Conservation (phyloP, 2,797 vertebrate species). For the Arctocebus calabarensis region DNA sequence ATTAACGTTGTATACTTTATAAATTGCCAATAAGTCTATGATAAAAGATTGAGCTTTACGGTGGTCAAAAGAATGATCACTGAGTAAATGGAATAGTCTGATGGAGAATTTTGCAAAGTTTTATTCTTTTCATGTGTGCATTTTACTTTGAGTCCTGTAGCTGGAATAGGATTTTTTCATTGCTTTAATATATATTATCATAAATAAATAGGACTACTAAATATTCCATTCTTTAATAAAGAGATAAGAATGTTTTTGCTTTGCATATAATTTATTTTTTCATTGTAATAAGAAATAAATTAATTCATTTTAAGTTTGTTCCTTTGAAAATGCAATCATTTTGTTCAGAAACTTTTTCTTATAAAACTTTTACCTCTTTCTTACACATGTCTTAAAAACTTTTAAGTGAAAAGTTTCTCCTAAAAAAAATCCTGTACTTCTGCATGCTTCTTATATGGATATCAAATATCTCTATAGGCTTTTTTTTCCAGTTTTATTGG, state of each 20-base stretch:
- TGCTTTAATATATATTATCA: background rate
- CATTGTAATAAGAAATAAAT: background rate
- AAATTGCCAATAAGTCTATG: background rate
- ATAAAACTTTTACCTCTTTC: background rate
- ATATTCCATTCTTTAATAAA: constrained; percentile 23
- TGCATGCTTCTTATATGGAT: background rate
- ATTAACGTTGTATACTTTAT: constrained; percentile 18
- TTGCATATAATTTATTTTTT: constrained; percentile 5
- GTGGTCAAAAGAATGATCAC: background rate
- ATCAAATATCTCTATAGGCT: background rate
- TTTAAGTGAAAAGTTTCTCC: background rate
- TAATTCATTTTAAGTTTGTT: constrained; percentile 28
- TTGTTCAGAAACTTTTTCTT: background rate
- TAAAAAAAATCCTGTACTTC: background rate
- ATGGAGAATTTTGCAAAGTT: background rate
- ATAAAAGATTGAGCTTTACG: background rate
- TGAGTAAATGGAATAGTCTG: background rate
- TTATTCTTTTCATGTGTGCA: background rate
- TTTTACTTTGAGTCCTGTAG: background rate
- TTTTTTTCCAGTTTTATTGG: background rate
- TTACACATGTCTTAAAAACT: background rate
- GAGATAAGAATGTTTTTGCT: background rate
- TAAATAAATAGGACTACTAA: background rate
- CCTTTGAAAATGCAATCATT: background rate
- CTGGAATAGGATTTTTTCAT: background rate